Evolutionary conservation across 2,113 vertebrate species (phyloP), one percentile per base, ranked within the genome.

Genomic region (Bufo bufo): DNA sequence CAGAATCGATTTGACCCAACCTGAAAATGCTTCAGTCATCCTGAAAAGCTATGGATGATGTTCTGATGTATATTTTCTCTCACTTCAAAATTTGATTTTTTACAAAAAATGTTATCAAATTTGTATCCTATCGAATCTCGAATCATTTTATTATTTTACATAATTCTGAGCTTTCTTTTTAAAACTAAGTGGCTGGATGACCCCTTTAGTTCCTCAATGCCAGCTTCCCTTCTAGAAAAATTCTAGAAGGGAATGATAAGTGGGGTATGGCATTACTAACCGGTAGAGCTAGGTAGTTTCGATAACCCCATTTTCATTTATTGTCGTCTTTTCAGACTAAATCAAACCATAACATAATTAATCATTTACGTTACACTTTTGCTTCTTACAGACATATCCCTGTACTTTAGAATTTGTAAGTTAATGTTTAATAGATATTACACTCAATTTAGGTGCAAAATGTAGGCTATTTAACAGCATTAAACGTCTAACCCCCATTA

Each of bases 401-500:
- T 59, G 19, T 33, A 56, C 16, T 90, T 82, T 85, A 90, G 82
- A 90, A 91, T 89, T 82, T 82, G 20, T 90, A 86, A 90, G 58
- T 85, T 83, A 92, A 81, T 90, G 69, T 90, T 91, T 87, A 0
- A 90, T 92, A 89, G 88, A 85, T 72, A 90, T 83, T 89, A 79
- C 90, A 90, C 45, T 90, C 90, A 81, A 85, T 91, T 92, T 90
- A 90, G 56, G 20, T 92, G 77, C 47, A 84, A 90, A 90, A 89
- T 89, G 45, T 90, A 19, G 91, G 56, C 88, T 90, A 90, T 91
- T 91, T 92, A 92, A 89, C 84, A 92, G 14, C 91, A 75, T 91
- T 93, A 92, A 91, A 91, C 54, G 78, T 89, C 87, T 91, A 92
- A 89, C 77, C 90, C 89, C 89, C 86, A 90, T 92, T 91, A 93